Base-by-base conservation (phyloP, 2,113 vertebrate genomes). In the Corydoras sp. region DNA sequence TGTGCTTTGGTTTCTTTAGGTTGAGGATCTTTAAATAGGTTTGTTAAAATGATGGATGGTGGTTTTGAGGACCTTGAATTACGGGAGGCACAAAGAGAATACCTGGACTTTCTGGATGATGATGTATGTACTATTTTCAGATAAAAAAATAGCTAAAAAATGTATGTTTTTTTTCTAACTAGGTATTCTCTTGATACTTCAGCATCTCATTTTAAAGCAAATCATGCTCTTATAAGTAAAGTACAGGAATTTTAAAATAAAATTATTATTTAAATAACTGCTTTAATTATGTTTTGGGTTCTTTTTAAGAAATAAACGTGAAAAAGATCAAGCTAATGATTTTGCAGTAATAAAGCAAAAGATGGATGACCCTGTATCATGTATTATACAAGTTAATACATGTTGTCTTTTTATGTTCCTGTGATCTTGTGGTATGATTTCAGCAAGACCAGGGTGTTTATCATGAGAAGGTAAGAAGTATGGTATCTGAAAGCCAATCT, bases 51-150 rank as follows among this genome's bases (percentile, higher is more conserved):
- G 18, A 85, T 85, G 84, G 84, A 85, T 12, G 35, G 43, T 68
- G 80, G 75, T 0, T 76, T 84, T 59, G 84, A 88, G 58, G 83
- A 87, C 30, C 78, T 78, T 2, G 86, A 85, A 53, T 66, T 85
- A 54, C 77, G 82, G 71, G 86, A 87, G 68, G 85, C 83, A 5
- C 84, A 88, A 71, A 78, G 85, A 63, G 83, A 85, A 51, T 88
- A 86, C 58, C 58, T 88, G 65, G 83, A 86, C 65, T 88, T 88
- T 71, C 75, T 87, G 51, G 86, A 88, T 73, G 86, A 88, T 75
- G 83, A 87, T 73, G 85, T 87, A 70, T 48, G 80, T 24, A 24
- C 18, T 24, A 24, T 24, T 24, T 24, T 24, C 18, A 24, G 18
- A 24, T 24, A 24, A 24, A 24, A 24, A 24, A 24, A 24, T 24